Base-by-base conservation (phyloP, 53 echinoderm and acorn worm species). In the Astropecten irregularis region DNA sequence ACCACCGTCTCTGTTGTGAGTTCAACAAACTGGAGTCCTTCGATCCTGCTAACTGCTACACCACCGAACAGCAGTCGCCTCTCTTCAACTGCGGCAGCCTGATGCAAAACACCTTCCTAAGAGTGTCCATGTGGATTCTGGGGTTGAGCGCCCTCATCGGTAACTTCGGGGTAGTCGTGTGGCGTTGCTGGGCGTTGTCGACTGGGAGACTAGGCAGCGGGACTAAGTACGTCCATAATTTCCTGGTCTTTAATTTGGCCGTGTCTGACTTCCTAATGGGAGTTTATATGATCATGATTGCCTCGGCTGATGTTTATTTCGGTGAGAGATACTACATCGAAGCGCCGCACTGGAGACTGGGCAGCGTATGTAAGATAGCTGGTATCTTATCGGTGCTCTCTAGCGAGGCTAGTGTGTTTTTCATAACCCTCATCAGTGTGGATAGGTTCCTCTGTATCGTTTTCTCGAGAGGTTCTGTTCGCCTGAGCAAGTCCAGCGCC, bases 131-230 rank as follows among this genome's bases (percentile, higher is more conserved):
- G 14, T 86, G 77, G 86, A 38, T 86, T 34, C 74, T 88, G 11
- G 88, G 79, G 28, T 13, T 89, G 16, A 71, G 71, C 36, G 68
- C 89, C 54, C 49, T 89, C 36, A 7, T 89, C 25, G 89, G 89
- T 4, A 89, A 83, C 76, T 1, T 66, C 3, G 37, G 55, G 7
- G 89, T 89, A 7, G 36, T 83, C 9, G 58, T 74, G 14, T 64
- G 42, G 38, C 54, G 89, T 31, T 15, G 40, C 28, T 44, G 46
- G 13, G n/a, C n/a, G n/a, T n/a, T n/a, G n/a, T n/a, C n/a, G n/a
- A n/a, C n/a, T n/a, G 63, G 42, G 48, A 27, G 62, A 27, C 60
- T 33, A 0, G 68, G 54, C 54, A 16, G 40, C 26, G 47, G 69
- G 15, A 26, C 38, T 15, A 42, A 40, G 35, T 69, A 73, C 27